These are phyloP conservation scores for Siniperca knerii DNA, from an alignment of 2,113 vertebrate genomes.

Conservation along the genomic window DNA sequence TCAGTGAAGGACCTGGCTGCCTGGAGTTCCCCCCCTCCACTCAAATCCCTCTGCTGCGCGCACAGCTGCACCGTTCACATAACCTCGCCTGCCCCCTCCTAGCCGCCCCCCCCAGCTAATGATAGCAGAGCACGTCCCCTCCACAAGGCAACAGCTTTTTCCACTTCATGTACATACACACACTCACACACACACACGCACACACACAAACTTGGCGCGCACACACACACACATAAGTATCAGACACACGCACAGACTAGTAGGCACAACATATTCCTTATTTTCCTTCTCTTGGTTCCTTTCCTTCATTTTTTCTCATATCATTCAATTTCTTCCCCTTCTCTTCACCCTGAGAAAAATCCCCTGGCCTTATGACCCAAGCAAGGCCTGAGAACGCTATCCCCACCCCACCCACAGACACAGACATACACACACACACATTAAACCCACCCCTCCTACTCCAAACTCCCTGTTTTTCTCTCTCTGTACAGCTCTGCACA, in stretches of 20 bases:
- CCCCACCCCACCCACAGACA: constrained; percentile 22
- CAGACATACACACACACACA: constrained; percentile 43
- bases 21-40: constrained; percentile 72
- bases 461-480: constrained; percentile 61
- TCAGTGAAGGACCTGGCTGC: constrained; percentile 82
- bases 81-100: constrained; percentile 86
- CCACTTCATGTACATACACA: constrained; percentile 81
- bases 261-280: constrained; percentile 73
- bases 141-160: constrained; percentile 88
- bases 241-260: constrained; percentile 53
- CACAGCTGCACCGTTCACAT: constrained; percentile 88
- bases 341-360: constrained; percentile 84
- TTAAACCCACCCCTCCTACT: constrained; percentile 40
- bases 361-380: constrained; percentile 77
- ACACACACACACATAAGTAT: constrained; percentile 8
- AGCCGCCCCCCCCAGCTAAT: constrained; percentile 79
- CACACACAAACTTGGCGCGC: constrained; percentile 48
- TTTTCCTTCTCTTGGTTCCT: constrained; percentile 65
- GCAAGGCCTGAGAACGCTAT: constrained; percentile 78
- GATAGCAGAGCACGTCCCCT: constrained; percentile 87
- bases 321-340: constrained; percentile 78
- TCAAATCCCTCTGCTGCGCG: constrained; percentile 88
- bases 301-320: constrained; percentile 79
- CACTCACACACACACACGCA: constrained; percentile 45
- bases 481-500: constrained; percentile 58